These are phyloP conservation scores for Chouioia cunea DNA, from an alignment of 2,888 invertebrate genomes.

Conservation along the genomic window DNA sequence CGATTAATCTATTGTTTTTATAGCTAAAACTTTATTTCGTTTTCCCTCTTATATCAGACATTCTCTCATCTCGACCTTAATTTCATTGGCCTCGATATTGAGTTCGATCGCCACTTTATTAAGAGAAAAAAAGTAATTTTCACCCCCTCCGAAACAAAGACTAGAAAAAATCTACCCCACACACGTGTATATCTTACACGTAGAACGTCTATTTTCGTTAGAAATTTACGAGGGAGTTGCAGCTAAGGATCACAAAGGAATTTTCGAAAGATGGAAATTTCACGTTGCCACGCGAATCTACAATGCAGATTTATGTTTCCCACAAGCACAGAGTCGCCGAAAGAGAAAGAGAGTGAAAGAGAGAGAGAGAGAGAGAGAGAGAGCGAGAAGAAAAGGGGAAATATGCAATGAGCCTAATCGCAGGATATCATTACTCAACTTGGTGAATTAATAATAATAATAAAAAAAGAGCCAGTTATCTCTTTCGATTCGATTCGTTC, in stretches of 20 bases:
- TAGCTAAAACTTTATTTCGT: neutral
- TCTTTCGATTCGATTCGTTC: too few species aligned
- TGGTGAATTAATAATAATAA: too few species aligned
- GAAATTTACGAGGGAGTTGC: constrained; percentile 9
- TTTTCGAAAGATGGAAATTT: constrained; percentile 39
- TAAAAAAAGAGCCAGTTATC: too few species aligned
- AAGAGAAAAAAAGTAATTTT: neutral
- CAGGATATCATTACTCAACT: constrained; percentile 27
- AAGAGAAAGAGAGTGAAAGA: neutral
- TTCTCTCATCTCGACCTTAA: constrained; percentile 32
- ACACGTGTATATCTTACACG: neutral
- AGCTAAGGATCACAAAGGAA: neutral
- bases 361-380: neutral
- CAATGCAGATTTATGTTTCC: constrained; percentile 40
- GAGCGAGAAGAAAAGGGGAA: too few species aligned
- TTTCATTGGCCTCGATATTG: constrained; percentile 40
- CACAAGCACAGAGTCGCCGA: too few species aligned
- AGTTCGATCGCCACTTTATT: constrained; percentile 13
- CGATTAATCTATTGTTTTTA: constrained; percentile 35
- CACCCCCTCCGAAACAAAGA: too few species aligned
- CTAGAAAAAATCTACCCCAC: constrained; percentile 6
- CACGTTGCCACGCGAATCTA: constrained; percentile 15
- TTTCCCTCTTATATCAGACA: constrained; percentile 10
- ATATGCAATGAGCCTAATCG: constrained; percentile 38
- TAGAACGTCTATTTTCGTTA: constrained; percentile 9